These are phyloP conservation scores for Trissonchulus sp. DNA, from an alignment of 2,888 invertebrate genomes.

Conservation along the genomic window DNA sequence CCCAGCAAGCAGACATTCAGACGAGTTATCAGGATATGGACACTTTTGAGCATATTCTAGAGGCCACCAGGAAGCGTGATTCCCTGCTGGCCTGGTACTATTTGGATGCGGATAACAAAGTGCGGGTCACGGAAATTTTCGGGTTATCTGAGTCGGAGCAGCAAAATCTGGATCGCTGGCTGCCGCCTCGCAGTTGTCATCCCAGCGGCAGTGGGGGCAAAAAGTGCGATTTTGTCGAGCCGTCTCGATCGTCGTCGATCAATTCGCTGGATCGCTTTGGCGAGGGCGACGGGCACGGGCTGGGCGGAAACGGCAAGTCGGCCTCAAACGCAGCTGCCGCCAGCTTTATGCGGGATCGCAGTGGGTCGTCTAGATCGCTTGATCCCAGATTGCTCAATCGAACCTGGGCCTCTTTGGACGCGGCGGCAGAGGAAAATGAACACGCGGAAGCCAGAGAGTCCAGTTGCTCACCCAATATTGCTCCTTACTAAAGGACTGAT, in stretches of 20 bases:
- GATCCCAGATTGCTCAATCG: not conserved
- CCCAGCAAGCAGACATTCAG: not conserved
- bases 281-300: not conserved
- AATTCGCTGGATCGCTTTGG: too few relatives aligned
- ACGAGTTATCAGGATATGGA: slow-evolving; percentile 53
- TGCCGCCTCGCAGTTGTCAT: not conserved
- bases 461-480: too few relatives aligned
- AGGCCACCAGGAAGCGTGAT: slow-evolving; percentile 75
- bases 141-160: not conserved
- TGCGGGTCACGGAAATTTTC: slow-evolving; percentile 33
- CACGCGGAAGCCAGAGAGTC: too few relatives aligned
- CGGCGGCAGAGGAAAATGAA: too few relatives aligned
- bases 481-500: too few relatives aligned
- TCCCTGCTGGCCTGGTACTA: slow-evolving; percentile 85
- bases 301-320: not conserved
- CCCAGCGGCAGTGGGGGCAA: too few relatives aligned
- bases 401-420: too few relatives aligned
- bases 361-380: not conserved
- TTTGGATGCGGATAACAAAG: slow-evolving; percentile 69
- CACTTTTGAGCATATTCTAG: slow-evolving; percentile 60
- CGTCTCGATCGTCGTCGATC: not conserved
- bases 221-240: too few relatives aligned
- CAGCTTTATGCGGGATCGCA: not conserved
- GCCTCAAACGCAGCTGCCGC: not conserved
- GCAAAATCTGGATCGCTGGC: not conserved